Percentiles rank a stretch among this genome's conserved stretches.
These are phyloP conservation scores for Iselma pallidipennis DNA, from an alignment of 2,888 invertebrate species.

Conservation along the genomic window DNA sequence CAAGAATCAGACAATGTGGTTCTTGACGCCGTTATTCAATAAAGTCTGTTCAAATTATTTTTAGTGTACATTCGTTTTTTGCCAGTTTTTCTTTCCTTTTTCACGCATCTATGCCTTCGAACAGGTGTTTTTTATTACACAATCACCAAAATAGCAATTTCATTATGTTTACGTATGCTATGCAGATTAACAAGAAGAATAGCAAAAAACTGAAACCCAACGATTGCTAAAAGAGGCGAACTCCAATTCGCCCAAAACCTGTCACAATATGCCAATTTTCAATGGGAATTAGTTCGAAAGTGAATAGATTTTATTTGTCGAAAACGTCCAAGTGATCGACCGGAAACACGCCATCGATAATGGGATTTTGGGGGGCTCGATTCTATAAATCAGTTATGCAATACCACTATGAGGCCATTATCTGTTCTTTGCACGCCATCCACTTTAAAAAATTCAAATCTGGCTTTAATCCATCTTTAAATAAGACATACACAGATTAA, in stretches of 20 bases:
- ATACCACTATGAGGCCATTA: conserved; percentile 11
- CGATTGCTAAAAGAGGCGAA: no score
- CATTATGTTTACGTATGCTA: not conserved
- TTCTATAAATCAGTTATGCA: conserved; percentile 16
- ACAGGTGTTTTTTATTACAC: not conserved
- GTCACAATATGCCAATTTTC: not conserved
- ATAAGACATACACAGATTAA: conserved; percentile 20
- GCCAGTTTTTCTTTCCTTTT: no score
- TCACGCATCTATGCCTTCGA: not conserved
- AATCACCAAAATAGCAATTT: not conserved
- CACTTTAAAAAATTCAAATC: conserved; percentile 28
- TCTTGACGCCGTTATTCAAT: no score
- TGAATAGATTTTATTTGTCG: conserved; percentile 6
- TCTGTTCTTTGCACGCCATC: conserved; percentile 27
- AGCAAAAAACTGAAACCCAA: no score
- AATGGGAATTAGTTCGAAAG: conserved; percentile 9
- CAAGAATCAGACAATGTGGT: no score
- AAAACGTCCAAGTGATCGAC: conserved; percentile 6
- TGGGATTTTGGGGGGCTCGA: conserved; percentile 18
- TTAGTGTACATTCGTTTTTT: no score
- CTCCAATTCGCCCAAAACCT: conserved; percentile 1
- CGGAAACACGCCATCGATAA: conserved; percentile 19
- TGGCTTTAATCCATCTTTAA: conserved; percentile 29
- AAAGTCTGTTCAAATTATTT: no score
- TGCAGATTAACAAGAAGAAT: no score